These are phyloP conservation scores for Drosophila lacteicornis DNA, from an alignment of 1,140 invertebrate species.

Conservation along the genomic window DNA sequence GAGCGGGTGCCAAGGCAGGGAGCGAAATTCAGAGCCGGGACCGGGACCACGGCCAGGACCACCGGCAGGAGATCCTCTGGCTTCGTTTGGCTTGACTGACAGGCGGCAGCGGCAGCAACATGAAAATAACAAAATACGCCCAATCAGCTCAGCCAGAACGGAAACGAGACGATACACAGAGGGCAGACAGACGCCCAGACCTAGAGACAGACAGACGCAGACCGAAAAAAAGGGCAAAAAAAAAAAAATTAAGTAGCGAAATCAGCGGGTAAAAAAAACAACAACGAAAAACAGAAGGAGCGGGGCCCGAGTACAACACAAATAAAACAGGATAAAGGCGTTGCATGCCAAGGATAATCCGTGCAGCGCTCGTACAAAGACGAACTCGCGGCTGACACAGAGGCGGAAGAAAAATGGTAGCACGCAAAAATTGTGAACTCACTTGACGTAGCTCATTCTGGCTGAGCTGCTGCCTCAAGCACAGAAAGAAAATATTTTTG, in stretches of 20 bases:
- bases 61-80: constrained; percentile 37
- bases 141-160: constrained; percentile 73
- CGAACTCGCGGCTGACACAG: constrained; percentile 35
- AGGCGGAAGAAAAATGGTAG: constrained; percentile 76
- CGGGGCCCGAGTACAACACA: constrained; percentile 57
- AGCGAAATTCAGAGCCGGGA: constrained; percentile 23
- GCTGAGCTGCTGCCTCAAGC: constrained; percentile 46
- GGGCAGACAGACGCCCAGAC: constrained; percentile 31
- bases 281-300: constrained; percentile 26
- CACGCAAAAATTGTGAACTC: constrained; percentile 82
- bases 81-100: constrained; percentile 66
- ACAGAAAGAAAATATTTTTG: not conserved
- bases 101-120: constrained; percentile 48
- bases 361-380: constrained; percentile 33
- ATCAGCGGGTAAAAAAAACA: constrained; percentile 70
- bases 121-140: constrained; percentile 83
- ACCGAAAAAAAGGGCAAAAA: constrained; percentile 64
- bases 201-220: constrained; percentile 37
- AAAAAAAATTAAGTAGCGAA: constrained; percentile 82
- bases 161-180: constrained; percentile 60
- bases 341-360: constrained; percentile 82
- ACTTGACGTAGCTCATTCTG: constrained; percentile 81
- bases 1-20: constrained; percentile 38
- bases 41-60: constrained; percentile 26
- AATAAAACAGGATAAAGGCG: constrained; percentile 81